phyloP scores from a whole-genome alignment of 2,797 vertebrate genomes.

The Onychomys leucogaster region DNA sequence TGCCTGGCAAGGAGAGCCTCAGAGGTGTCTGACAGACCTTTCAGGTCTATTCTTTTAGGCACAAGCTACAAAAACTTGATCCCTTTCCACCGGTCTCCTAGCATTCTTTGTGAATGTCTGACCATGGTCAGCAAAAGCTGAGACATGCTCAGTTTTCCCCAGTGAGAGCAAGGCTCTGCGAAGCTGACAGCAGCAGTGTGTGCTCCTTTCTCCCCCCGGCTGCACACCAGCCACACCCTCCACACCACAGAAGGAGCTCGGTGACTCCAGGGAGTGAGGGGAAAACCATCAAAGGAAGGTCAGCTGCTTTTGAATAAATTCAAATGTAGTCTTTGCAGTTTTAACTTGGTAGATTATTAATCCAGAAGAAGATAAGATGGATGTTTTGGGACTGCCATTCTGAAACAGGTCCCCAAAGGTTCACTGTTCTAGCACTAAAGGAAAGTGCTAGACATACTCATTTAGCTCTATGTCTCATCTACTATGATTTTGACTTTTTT shows the following conservation, averaged over 20 bases:
- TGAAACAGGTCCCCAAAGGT: neutral
- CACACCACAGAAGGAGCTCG: neutral
- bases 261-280: neutral
- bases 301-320: neutral
- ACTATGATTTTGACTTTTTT: neutral
- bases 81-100: neutral
- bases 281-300: neutral
- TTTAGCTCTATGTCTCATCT: neutral
- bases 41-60: neutral
- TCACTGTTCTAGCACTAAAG: neutral
- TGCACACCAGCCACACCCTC: neutral
- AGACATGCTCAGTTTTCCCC: neutral
- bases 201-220: neutral
- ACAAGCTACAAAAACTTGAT: conserved; percentile 14
- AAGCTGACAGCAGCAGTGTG: neutral
- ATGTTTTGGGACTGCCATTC: neutral
- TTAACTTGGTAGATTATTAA: neutral
- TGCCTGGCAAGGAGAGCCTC: neutral
- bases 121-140: accelerated
- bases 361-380: neutral
- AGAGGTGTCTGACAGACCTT: neutral
- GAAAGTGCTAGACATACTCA: neutral
- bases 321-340: neutral
- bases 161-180: neutral
- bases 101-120: neutral